Base-by-base conservation (phyloP, 2,797 vertebrate genomes). In the Gadopsis bispinosus region DNA sequence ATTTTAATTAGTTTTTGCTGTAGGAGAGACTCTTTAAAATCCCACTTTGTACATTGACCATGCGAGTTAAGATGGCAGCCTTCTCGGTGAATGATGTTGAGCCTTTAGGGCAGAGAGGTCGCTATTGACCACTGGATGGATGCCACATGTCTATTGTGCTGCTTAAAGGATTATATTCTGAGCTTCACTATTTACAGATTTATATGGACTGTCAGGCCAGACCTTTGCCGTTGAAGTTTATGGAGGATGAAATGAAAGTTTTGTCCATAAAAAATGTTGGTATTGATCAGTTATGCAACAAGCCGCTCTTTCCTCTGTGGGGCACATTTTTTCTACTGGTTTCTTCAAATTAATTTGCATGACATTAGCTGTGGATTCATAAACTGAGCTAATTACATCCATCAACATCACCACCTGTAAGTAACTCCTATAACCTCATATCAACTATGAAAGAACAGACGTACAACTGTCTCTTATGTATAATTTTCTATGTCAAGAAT, bases 61-160 rank as follows among this genome's bases (percentile, higher is more conserved):
- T 14, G 3, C 2, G 5, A 81, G 58, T 26, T 11, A 70, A 75
- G 61, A 65, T 37, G 71, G 73, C 33, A n/a, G 61, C 41, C 10
- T 35, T 72, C 31, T 66, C 5, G 17, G 31, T 64, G 41, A 69
- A 41, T 58, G 22, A 69, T 54, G 65, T 8, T 7, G 45, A 56
- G 45, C 9, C 53, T 69, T 56, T 0, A n/a, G 53, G 53, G 33
- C 22, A 53, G 29, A 59, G 39, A 63, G 39, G 48, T 29, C 20
- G 58, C 22, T 73, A 60, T 74, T 77, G 51, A 51, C 31, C 31
- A 5, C 31, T 79, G 60, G 71, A 80, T 39, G 50, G 65, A 71
- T 50, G 82, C 70, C 75, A 73, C 50, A 1, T 20, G 22, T 55
- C 48, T 31, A 4, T 19, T 3, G 0, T 4, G 6, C 63, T 72